Evolutionary conservation across 2,113 vertebrate genomes (phyloP), one percentile per base, ranked within the genome.

Genomic region (Podiceps cristatus): DNA sequence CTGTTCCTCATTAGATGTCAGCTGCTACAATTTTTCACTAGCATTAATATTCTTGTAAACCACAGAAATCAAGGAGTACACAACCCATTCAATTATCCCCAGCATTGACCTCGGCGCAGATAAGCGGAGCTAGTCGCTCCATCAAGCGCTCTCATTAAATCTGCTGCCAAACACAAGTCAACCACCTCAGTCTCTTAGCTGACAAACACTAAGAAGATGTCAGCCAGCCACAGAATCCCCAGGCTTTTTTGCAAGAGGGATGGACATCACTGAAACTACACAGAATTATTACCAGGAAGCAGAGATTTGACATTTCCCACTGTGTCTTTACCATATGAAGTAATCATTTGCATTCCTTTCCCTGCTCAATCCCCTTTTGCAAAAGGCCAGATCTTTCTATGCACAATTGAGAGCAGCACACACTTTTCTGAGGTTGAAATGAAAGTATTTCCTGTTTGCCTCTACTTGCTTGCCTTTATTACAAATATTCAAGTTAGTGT

Each of bases 111-210:
- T 93, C 77, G 13, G 64, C 10, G 50, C 78, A 91, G 84, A 81
- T 89, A 66, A 93, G 91, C 69, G 88, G 60, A 96, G 69, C 50
- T 44, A 35, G 85, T 74, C 5, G 3, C 74, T 95, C 74, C 52
- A 92, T 88, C 59, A 64, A 81, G 52, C 28, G 27, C 17, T 73
- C 35, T 93, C 80, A 74, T 84, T 94, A 94, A 67, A 81, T 84
- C 59, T 89, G 80, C 68, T 91, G 76, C 73, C 92, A 94, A 93
- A 91, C 40, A 81, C 29, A 28, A 83, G 68, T 62, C 82, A 92
- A 91, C 62, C 47, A n/a, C 37, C 17, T 6, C 13, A 63, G 27
- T 25, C 29, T 91, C 76, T 77, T 27, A 77, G 59, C 76, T 81
- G 89, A 91, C 88, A 96, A 77, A 73, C 5, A 77, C 71, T 58